These are phyloP conservation scores for Catalaphyllia jardinei DNA, from an alignment of 64 coral and sea anemone species.

Conservation along the genomic window DNA sequence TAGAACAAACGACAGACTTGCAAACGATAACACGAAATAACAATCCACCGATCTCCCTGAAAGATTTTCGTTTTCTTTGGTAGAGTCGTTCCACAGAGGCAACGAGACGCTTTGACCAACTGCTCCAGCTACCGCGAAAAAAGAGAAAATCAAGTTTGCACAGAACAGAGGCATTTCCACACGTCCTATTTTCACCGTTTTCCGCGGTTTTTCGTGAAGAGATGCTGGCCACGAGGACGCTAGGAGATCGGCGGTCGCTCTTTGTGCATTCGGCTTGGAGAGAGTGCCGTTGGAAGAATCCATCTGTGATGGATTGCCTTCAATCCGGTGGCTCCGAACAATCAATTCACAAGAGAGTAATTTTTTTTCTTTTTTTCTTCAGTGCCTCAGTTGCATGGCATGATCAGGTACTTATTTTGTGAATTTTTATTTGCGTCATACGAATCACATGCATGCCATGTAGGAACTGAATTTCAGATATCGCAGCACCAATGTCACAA, in stretches of 20 bases:
- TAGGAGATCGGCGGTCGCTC: background rate
- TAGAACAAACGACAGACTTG: slow-evolving; percentile 40
- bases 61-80: slow-evolving; percentile 1
- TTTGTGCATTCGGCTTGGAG: too few relatives aligned
- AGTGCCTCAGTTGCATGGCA: too few relatives aligned
- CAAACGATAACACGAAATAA: slow-evolving; percentile 66
- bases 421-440: too few relatives aligned
- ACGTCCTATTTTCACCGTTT: slow-evolving; percentile 10
- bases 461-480: too few relatives aligned
- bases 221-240: background rate
- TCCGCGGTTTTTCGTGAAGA: background rate
- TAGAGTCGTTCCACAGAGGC: slow-evolving; percentile 62
- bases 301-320: too few relatives aligned
- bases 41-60: slow-evolving; percentile 11
- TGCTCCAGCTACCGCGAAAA: slow-evolving; percentile 12
- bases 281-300: too few relatives aligned
- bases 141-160: slow-evolving; percentile 57
- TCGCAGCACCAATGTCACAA: too few relatives aligned
- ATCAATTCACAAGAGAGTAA: too few relatives aligned
- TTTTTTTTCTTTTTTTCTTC: too few relatives aligned
- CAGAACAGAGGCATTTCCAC: slow-evolving; percentile 31
- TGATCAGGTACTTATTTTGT: too few relatives aligned
- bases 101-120: slow-evolving; percentile 38
- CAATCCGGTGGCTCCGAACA: too few relatives aligned
- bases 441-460: too few relatives aligned